Evolutionary conservation across 1,140 invertebrate genomes (phyloP).

Genomic region (Eumaeus atala): DNA sequence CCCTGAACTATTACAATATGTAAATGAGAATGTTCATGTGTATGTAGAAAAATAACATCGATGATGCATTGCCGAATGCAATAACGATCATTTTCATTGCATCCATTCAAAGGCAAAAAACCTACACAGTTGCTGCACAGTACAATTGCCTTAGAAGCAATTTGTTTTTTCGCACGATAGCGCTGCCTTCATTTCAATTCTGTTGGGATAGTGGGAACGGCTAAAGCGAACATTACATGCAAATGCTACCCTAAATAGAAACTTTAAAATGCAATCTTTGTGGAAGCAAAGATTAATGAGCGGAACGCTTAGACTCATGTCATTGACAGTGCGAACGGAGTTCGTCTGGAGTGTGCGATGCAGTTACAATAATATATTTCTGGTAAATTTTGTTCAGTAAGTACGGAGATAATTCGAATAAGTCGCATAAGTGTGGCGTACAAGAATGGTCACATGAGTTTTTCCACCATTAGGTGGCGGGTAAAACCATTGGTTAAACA

Average conservation of each 20-base stretch:
- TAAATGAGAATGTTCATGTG: slow-evolving; percentile 3
- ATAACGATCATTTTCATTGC: slow-evolving; percentile 20
- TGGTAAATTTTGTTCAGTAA: slow-evolving; percentile 23
- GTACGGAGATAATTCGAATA: too few species aligned
- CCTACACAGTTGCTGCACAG: slow-evolving; percentile 16
- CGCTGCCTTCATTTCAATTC: slow-evolving; percentile 37
- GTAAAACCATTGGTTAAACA: too few species aligned
- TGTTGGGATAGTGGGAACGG: slow-evolving; percentile 21
- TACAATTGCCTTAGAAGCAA: slow-evolving; percentile 23
- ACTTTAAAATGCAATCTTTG: slow-evolving; percentile 67
- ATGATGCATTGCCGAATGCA: slow-evolving; percentile 3
- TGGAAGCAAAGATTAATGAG: slow-evolving; percentile 58
- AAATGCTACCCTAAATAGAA: slow-evolving; percentile 51
- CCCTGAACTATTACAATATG: slow-evolving; percentile 19
- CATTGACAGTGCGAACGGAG: slow-evolving; percentile 54
- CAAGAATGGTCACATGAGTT: too few species aligned
- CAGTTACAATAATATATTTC: slow-evolving; percentile 46
- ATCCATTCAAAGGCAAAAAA: slow-evolving; percentile 18
- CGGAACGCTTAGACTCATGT: slow-evolving; percentile 48
- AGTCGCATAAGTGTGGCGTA: too few species aligned
- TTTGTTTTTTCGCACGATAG: slow-evolving; percentile 23
- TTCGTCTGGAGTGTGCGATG: slow-evolving; percentile 22
- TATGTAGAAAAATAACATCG: background rate
- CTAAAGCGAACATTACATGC: slow-evolving; percentile 49
- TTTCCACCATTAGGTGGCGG: too few species aligned